A percentile compares a stretch with the other conserved stretches of the same genome.
These are phyloP conservation scores for Epinephelus fuscoguttatus DNA, from an alignment of 2,113 vertebrate species.

Conservation along the genomic window DNA sequence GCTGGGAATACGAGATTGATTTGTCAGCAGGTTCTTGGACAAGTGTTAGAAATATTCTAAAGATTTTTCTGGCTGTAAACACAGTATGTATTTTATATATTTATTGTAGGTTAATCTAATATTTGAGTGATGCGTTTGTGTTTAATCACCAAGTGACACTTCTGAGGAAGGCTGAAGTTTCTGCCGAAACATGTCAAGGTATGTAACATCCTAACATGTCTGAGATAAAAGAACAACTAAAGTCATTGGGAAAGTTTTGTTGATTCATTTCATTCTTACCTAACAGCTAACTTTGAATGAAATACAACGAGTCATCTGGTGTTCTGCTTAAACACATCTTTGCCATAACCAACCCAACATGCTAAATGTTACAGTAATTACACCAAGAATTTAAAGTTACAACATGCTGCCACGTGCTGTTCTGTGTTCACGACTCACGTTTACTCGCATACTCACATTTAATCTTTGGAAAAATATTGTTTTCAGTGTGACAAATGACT, in stretches of 20 bases:
- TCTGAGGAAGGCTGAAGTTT: background rate
- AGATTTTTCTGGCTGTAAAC: background rate
- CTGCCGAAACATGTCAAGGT: too few relatives aligned
- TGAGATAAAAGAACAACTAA: too few relatives aligned
- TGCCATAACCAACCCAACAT: too few relatives aligned
- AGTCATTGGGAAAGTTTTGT: background rate
- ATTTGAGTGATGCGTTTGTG: background rate
- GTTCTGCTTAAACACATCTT: background rate
- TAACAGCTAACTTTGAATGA: background rate
- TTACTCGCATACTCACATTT: background rate
- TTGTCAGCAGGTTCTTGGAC: slow-evolving; percentile 10
- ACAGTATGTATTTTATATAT: too few relatives aligned
- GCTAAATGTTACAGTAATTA: background rate
- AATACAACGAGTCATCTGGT: background rate
- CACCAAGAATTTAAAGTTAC: background rate
- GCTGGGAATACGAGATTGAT: slow-evolving; percentile 34
- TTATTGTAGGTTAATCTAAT: background rate
- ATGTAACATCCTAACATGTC: too few relatives aligned
- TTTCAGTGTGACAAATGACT: background rate
- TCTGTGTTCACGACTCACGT: background rate
- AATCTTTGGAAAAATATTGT: background rate
- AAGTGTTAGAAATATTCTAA: background rate
- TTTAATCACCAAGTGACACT: background rate
- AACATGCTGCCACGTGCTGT: background rate
- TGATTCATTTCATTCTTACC: background rate